Base-by-base conservation (phyloP, 2,888 invertebrate species). In the Nudaria mundana region DNA sequence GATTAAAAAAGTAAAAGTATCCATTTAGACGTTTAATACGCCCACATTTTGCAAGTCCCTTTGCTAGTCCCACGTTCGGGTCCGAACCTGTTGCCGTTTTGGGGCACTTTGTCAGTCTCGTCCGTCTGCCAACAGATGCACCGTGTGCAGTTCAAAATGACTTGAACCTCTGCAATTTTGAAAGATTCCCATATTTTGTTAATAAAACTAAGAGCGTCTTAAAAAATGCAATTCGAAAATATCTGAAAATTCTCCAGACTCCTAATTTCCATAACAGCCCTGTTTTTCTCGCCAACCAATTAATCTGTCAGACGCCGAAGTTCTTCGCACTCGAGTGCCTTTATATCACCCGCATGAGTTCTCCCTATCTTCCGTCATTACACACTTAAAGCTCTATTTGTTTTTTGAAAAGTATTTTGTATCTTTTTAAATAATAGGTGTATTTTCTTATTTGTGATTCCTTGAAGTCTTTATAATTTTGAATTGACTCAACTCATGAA, bases 321-420 rank as follows among this genome's bases (percentile, higher is more conserved):
- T 55, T 34, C 30, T 31, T 56, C 15, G 28, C 49, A 43, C 45
- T 38, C 33, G 32, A 49, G 30, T 53, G 51, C 31, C 23, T 48
- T 49, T 40, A 52, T 55, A 48, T 59, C 55, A 56, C 51, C 49
- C 52, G 36, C 50, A 40, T 52, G 54, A 64, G 55, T 54, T 54
- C 44, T 37, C 25, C 13, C 33, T 35, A 42, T 39, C 44, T 36
- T 20, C 10, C 22, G 37, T 46, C 39, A 44, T 61, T 57, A 49
- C 41, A 20, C 3, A 11, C 37, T 29, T 45, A 53, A 56, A 41
- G 38, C 48, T 25, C 12, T 48, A 33, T 42, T 50, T 39, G 47
- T 52, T 50, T 53, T 48, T 51, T 15, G 43, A 29, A 44, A 22
- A 7, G 2, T 3, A 3, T 5, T 6, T 7, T 2, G 23, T 23